Evolutionary conservation across 2,888 invertebrate genomes (phyloP).

Genomic region (Nesidiocoris tenuis): DNA sequence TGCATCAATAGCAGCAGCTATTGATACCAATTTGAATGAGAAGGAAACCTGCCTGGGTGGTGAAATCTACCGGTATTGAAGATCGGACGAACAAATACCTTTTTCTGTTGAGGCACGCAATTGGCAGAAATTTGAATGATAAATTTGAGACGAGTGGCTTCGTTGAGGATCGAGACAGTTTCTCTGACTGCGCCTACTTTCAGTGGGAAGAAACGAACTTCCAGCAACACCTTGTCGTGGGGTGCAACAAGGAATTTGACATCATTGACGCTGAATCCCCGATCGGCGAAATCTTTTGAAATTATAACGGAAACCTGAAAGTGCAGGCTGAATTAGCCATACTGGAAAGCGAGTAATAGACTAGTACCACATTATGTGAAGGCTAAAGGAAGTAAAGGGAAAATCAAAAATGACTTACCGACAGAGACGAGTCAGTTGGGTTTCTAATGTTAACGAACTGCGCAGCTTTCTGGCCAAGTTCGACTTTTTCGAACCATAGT

Average conservation of each 20-base stretch:
- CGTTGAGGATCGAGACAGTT: background rate
- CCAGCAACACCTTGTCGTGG: background rate
- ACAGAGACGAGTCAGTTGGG: background rate
- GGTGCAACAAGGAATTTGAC: conserved; percentile 1
- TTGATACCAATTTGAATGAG: background rate
- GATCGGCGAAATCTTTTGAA: conserved; percentile 9
- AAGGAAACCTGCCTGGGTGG: too few species aligned
- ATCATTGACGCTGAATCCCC: conserved; percentile 3
- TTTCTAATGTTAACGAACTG: conserved; percentile 3
- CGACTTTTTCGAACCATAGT: background rate
- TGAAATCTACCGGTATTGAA: too few species aligned
- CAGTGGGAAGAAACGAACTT: background rate
- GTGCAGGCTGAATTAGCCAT: background rate
- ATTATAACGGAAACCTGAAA: background rate
- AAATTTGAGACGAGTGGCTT: background rate
- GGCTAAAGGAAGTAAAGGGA: too few species aligned
- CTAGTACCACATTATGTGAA: too few species aligned
- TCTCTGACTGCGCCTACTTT: background rate
- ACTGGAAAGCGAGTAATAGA: too few species aligned
- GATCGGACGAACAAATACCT: too few species aligned
- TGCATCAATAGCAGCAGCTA: background rate
- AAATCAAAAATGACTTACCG: background rate
- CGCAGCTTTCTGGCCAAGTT: background rate
- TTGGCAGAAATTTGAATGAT: conserved; percentile 1
- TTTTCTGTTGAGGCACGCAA: background rate